A percentile compares a stretch with the other conserved stretches of the same genome.
Evolutionary conservation across 2,113 vertebrate genomes (phyloP).

Genomic region (Monarcha castaneiventris): DNA sequence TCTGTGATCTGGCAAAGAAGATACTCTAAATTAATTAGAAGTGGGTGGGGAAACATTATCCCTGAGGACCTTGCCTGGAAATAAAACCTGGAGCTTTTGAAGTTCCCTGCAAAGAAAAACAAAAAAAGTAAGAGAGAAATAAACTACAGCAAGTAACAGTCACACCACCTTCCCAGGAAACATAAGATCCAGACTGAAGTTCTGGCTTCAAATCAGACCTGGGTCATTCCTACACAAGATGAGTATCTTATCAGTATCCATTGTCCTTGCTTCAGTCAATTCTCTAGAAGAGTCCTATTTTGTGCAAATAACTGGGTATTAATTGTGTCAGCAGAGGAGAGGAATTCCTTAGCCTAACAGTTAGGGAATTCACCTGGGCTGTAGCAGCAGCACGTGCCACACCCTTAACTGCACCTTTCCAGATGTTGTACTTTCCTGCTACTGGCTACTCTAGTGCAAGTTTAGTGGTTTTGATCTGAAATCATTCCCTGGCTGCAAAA

Average conservation of each 20-base stretch:
- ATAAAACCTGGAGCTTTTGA: conserved; percentile 42
- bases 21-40: conserved; percentile 27
- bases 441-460: background rate
- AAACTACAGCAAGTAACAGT: background rate
- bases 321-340: background rate
- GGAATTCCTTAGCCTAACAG: background rate
- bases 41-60: conserved; percentile 53
- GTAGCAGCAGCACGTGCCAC: background rate
- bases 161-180: background rate
- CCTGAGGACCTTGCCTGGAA: conserved; percentile 30
- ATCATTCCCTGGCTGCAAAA: background rate
- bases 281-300: background rate
- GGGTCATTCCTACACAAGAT: accelerated
- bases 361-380: background rate
- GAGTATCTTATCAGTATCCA: background rate
- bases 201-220: background rate
- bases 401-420: background rate
- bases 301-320: background rate
- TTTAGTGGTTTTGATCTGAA: background rate
- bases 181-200: background rate
- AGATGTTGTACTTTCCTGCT: background rate
- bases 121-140: background rate
- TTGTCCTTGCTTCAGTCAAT: background rate
- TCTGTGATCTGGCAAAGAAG: conserved; percentile 24
- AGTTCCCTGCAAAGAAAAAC: background rate